phyloP scores from a whole-genome alignment of 2,888 invertebrate species.

The Proisotoma minuta region DNA sequence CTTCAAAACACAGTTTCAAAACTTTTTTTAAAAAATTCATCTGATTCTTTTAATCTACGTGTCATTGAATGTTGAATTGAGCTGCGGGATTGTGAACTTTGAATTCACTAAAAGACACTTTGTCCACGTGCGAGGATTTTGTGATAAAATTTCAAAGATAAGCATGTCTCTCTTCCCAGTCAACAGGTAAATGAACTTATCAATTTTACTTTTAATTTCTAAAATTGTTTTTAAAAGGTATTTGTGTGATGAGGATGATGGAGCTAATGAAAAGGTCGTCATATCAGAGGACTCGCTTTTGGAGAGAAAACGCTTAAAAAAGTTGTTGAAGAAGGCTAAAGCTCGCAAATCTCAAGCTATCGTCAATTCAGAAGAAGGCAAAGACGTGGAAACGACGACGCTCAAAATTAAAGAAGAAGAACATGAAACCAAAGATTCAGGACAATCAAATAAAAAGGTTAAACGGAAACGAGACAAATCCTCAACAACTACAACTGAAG shows the following conservation, averaged over 20 bases:
- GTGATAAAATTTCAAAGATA: neutral
- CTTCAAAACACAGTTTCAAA: too few species aligned
- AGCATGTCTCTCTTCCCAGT: neutral
- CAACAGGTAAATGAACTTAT: neutral
- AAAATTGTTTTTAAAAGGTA: too few species aligned
- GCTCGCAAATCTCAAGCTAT: slow-evolving; percentile 22
- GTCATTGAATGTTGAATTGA: too few species aligned
- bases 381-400: neutral
- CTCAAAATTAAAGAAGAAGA: neutral
- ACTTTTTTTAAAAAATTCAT: too few species aligned
- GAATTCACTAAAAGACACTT: too few species aligned
- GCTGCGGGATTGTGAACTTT: too few species aligned
- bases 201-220: neutral
- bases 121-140: too few species aligned
- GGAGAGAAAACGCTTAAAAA: slow-evolving; percentile 21
- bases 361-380: neutral
- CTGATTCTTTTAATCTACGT: too few species aligned
- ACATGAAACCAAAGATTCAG: neutral
- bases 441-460: too few species aligned
- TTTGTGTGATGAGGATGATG: neutral
- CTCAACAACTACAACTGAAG: neutral
- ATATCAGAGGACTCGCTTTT: neutral
- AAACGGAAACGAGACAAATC: neutral
- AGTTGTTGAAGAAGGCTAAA: slow-evolving; percentile 30
- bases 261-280: too few species aligned